phyloP scores from a whole-genome alignment of 2,797 vertebrate genomes.

The Lophotriccus pileatus region DNA sequence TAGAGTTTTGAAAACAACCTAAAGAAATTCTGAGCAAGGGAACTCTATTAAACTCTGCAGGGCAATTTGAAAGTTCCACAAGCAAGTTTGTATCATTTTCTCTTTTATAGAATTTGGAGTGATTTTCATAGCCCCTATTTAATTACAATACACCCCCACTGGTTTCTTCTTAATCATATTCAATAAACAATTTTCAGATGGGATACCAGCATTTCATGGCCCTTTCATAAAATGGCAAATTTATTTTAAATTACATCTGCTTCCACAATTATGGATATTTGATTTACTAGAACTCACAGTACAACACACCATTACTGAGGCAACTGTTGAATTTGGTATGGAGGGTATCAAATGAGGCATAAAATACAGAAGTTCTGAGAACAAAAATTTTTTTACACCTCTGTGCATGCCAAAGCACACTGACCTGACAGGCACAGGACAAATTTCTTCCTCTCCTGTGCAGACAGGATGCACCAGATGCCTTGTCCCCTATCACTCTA shows the following conservation, averaged over 20 bases:
- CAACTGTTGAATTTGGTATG: background rate
- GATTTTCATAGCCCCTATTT: background rate
- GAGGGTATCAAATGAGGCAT: background rate
- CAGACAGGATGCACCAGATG: background rate
- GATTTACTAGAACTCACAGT: background rate
- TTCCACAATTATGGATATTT: background rate
- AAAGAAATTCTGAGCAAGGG: background rate
- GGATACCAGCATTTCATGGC: background rate
- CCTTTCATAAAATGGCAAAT: background rate
- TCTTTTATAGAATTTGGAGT: background rate
- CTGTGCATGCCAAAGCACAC: background rate
- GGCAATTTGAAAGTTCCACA: background rate
- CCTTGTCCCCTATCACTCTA: background rate
- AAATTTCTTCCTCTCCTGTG: background rate
- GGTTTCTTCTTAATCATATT: background rate
- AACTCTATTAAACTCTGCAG: background rate
- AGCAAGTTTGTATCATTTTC: background rate
- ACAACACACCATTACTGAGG: background rate
- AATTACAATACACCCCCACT: background rate
- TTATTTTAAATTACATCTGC: background rate
- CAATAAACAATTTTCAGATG: constrained; percentile 1
- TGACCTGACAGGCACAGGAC: background rate
- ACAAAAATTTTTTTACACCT: background rate
- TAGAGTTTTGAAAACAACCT: background rate
- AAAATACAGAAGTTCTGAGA: background rate